Conservation (phyloP, 2,888 invertebrate species). For the Drosophila subquinaria region DNA sequence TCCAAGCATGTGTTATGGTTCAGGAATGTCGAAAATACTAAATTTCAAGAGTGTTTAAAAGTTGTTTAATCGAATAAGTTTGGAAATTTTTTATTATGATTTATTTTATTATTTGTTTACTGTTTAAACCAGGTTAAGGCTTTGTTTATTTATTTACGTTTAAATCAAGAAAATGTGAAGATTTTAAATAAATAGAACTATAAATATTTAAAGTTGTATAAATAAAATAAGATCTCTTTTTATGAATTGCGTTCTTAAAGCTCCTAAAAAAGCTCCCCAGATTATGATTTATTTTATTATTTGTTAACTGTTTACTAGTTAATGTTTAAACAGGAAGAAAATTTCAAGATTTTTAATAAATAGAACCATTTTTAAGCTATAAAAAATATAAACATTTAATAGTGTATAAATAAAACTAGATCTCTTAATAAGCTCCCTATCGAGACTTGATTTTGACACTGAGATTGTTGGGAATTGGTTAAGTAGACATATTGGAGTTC, state of each 20-base stretch:
- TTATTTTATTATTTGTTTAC: neutral
- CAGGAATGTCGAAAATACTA: neutral
- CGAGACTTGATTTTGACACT: neutral
- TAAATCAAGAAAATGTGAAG: neutral
- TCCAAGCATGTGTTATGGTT: neutral
- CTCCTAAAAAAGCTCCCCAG: no score
- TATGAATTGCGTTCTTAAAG: no score
- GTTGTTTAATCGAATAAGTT: neutral
- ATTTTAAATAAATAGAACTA: neutral
- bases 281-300: no score
- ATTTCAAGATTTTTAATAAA: no score
- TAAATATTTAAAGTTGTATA: neutral
- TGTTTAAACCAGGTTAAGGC: neutral
- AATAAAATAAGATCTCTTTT: neutral
- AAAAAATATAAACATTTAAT: no score
- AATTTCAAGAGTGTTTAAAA: neutral
- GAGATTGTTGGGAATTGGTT: neutral
- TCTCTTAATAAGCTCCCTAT: no score
- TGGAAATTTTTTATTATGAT: neutral
- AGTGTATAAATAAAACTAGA: no score
- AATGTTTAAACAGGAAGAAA: no score
- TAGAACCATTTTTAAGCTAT: no score
- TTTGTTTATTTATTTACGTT: neutral
- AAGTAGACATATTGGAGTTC: no score
- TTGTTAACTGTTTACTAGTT: no score